Evolutionary conservation across 1,140 invertebrate genomes (phyloP).

Genomic region (Drosophila kanapiae): DNA sequence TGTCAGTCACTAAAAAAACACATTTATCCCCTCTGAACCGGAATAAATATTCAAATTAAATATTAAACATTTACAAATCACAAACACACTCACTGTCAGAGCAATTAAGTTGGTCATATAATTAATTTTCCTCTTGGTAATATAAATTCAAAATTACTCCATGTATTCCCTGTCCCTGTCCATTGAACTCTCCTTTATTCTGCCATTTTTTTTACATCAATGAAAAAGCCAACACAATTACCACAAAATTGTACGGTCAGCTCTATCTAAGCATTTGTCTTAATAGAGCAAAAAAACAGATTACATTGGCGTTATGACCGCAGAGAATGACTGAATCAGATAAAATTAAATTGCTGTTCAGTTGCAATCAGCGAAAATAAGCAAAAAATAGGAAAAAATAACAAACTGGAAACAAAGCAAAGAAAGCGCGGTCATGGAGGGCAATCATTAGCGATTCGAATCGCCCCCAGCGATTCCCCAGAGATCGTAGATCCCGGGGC

Average conservation of each 20-base stretch:
- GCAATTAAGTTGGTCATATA: background rate
- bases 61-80: background rate
- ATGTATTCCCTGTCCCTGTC: background rate
- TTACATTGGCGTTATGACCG: slow-evolving; percentile 11
- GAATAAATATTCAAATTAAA: background rate
- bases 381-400: slow-evolving; percentile 2
- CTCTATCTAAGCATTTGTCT: slow-evolving; percentile 21
- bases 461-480: slow-evolving; percentile 47
- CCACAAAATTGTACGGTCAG: slow-evolving; percentile 3
- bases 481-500: slow-evolving; percentile 20
- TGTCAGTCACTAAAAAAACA: background rate
- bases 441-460: slow-evolving; percentile 52
- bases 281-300: slow-evolving; percentile 14
- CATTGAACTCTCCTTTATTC: background rate
- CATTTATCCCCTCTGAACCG: background rate
- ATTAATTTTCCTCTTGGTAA: background rate
- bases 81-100: too few relatives aligned
- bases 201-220: background rate
- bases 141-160: too few relatives aligned
- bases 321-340: slow-evolving; percentile 21
- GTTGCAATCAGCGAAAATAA: slow-evolving; percentile 51
- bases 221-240: slow-evolving; percentile 3
- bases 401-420: slow-evolving; percentile 12
- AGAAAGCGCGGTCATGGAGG: slow-evolving; percentile 30
- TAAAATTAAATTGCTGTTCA: slow-evolving; percentile 38